phyloP scores from a whole-genome alignment of 2,888 invertebrate genomes.

The Drosophila neotestacea region DNA sequence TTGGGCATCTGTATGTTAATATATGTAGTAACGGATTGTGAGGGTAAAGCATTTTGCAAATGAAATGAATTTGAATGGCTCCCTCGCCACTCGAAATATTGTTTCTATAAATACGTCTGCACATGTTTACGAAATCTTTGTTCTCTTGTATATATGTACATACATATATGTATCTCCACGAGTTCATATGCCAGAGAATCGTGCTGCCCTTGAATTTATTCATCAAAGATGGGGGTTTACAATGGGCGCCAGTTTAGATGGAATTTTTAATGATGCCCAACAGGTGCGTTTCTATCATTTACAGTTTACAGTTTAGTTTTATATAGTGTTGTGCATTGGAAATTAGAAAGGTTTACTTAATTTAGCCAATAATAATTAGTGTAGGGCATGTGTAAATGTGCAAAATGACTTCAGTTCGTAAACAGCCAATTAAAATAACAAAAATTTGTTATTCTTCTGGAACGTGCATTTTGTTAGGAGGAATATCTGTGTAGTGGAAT shows the following conservation, averaged over 20 bases:
- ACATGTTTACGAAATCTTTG: conserved; percentile 65
- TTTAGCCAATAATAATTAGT: conserved; percentile 17
- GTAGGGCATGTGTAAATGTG: conserved; percentile 29
- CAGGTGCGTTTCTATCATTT: conserved; percentile 39
- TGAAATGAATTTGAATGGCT: conserved; percentile 19
- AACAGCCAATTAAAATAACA: conserved; percentile 12
- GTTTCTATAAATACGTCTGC: conserved; percentile 64
- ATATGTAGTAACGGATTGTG: neutral
- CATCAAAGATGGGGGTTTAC: conserved; percentile 3
- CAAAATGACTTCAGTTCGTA: conserved; percentile 38
- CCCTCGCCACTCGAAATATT: conserved; percentile 16
- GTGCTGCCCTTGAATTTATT: conserved; percentile 63
- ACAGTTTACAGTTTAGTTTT: conserved; percentile 5
- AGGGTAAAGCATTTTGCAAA: conserved; percentile 10
- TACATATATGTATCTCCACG: conserved; percentile 17
- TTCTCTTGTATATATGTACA: conserved; percentile 6
- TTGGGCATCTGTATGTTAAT: neutral
- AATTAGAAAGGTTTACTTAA: neutral
- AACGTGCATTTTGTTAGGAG: conserved; percentile 11
- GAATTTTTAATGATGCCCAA: conserved; percentile 27
- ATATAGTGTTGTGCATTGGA: neutral
- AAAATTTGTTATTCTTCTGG: conserved; percentile 10
- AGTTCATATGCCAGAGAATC: conserved; percentile 25
- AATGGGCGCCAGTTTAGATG: conserved; percentile 11
- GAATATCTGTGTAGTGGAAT: neutral